Percentiles rank a stretch among this genome's conserved stretches.
Evolutionary conservation across 1,140 invertebrate genomes (phyloP).

Genomic region (Hylyphantes graminicola): DNA sequence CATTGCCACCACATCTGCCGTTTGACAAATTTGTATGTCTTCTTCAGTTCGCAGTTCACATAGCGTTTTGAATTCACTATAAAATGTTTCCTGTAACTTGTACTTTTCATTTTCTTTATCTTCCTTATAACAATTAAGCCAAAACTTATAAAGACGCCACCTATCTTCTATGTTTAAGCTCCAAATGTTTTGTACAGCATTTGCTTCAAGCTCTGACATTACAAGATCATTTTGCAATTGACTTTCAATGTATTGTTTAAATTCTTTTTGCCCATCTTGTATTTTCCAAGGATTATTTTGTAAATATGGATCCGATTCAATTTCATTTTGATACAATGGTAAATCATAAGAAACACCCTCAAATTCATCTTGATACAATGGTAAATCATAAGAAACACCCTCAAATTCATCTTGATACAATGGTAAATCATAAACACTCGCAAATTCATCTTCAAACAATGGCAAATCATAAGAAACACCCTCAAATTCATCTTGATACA

Average conservation of each 20-base stretch:
- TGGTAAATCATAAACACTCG: no score
- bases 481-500: background rate
- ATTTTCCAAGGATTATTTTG: background rate
- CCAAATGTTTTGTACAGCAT: slow-evolving; percentile 10
- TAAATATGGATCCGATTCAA: background rate
- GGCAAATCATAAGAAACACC: no score
- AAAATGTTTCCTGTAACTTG: background rate
- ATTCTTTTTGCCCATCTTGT: background rate
- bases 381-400: no score
- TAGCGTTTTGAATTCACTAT: background rate
- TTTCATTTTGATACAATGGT: background rate
- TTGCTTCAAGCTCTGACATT: slow-evolving; percentile 11
- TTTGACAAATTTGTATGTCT: slow-evolving; percentile 12
- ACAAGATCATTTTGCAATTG: background rate
- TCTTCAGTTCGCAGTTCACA: slow-evolving; percentile 3
- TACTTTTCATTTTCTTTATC: background rate
- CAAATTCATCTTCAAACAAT: no score
- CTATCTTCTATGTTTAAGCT: background rate
- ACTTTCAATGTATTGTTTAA: background rate
- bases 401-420: background rate
- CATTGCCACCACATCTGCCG: slow-evolving; percentile 75
- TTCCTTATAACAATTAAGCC: slow-evolving; percentile 17
- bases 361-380: background rate
- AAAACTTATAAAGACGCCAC: slow-evolving; percentile 40
- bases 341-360: no score